These are phyloP conservation scores for Aldabrachelys gigantea DNA, from an alignment of 2,113 vertebrate genomes.

Conservation along the genomic window DNA sequence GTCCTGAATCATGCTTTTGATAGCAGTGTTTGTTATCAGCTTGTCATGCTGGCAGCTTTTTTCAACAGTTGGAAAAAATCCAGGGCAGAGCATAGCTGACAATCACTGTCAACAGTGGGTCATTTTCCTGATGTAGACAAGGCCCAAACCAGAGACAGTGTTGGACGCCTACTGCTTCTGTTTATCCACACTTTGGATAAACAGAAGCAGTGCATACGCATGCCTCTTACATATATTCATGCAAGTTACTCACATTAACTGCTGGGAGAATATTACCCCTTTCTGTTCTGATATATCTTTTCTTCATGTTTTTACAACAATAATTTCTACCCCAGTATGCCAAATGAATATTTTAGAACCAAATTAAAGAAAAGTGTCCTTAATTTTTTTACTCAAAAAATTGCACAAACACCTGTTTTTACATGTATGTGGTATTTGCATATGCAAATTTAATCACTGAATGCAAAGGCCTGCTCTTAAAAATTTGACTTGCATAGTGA, in stretches of 20 bases:
- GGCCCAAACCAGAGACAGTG: neutral
- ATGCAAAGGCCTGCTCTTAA: neutral
- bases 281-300: neutral
- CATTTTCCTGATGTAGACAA: neutral
- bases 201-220: neutral
- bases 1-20: neutral
- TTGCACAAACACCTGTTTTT: neutral
- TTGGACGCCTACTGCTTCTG: neutral
- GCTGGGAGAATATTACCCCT: fast-evolving
- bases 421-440: neutral
- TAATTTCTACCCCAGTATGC: neutral
- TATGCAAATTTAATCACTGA: neutral
- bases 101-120: neutral
- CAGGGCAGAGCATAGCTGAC: neutral
- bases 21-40: no score
- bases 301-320: neutral
- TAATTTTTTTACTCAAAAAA: neutral
- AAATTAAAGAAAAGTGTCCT: neutral
- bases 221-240: neutral
- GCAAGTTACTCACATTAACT: neutral
- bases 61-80: neutral
- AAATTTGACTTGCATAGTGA: neutral
- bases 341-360: neutral
- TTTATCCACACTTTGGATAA: neutral
- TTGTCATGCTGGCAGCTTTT: neutral